A percentile compares a stretch with the other conserved stretches of the same genome.
These are phyloP conservation scores for Podarcis raffonei DNA, from an alignment of 2,113 vertebrate species.

Conservation along the genomic window DNA sequence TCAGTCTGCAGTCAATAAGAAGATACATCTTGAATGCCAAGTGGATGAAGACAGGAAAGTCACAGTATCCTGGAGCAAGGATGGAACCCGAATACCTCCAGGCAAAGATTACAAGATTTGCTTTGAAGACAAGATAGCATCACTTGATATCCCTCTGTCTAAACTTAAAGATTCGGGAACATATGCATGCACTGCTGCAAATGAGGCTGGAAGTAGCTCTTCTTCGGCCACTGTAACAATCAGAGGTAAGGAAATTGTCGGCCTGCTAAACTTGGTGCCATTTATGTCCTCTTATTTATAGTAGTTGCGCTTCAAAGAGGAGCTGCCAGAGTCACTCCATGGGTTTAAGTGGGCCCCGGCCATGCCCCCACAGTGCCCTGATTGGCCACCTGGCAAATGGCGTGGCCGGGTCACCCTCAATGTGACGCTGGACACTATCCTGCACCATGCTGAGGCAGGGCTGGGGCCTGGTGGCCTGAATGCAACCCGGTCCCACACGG, in stretches of 20 bases:
- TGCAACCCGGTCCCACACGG: too few relatives aligned
- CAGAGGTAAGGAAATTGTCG: slow-evolving; percentile 84
- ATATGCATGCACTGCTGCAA: slow-evolving; percentile 90
- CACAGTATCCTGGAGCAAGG: slow-evolving; percentile 87
- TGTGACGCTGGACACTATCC: too few relatives aligned
- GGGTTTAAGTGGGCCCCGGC: too few relatives aligned
- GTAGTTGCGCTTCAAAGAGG: too few relatives aligned
- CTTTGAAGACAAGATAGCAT: slow-evolving; percentile 95
- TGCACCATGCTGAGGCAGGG: too few relatives aligned
- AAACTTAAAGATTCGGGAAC: slow-evolving; percentile 94
- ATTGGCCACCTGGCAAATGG: too few relatives aligned
- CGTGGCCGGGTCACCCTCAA: too few relatives aligned
- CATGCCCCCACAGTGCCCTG: too few relatives aligned
- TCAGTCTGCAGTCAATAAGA: slow-evolving; percentile 87
- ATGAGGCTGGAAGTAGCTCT: slow-evolving; percentile 92
- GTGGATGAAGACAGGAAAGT: slow-evolving; percentile 96
- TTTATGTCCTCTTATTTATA: background rate
- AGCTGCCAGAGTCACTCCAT: too few relatives aligned
- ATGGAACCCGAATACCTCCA: slow-evolving; percentile 90
- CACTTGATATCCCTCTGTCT: slow-evolving; percentile 92
- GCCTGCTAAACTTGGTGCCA: background rate
- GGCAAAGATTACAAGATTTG: slow-evolving; percentile 92
- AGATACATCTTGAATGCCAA: slow-evolving; percentile 91
- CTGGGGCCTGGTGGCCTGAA: too few relatives aligned
- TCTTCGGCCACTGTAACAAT: slow-evolving; percentile 85